These are phyloP conservation scores for Incurvaria masculella DNA, from an alignment of 2,888 invertebrate species.

Conservation along the genomic window DNA sequence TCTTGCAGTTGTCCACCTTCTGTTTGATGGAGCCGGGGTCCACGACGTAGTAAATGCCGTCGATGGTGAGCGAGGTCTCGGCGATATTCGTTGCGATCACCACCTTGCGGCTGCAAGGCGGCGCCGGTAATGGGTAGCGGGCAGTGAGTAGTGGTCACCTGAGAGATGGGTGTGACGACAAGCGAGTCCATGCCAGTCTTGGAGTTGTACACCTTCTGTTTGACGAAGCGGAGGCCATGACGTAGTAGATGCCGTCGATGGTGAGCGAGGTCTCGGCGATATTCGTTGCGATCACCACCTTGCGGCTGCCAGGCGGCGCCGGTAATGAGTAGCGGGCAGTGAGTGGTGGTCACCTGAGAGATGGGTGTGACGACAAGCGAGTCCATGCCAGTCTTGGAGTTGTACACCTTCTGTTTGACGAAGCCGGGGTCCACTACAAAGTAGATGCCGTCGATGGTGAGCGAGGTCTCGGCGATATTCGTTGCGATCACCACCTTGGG, in stretches of 20 bases:
- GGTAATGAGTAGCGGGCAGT: too few species aligned
- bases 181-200: conserved; percentile 99
- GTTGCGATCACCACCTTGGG: conserved; percentile 98
- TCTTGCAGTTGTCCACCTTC: conserved; percentile 96
- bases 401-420: conserved; percentile 99
- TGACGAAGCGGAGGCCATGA: conserved; percentile 99
- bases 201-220: conserved; percentile 98
- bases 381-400: conserved; percentile 98
- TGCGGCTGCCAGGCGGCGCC: too few species aligned
- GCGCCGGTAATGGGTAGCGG: too few species aligned
- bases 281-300: conserved; percentile 98
- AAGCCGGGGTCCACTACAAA: conserved; percentile 99
- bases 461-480: conserved; percentile 98
- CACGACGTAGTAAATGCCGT: conserved; percentile 98
- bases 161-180: conserved; percentile 98
- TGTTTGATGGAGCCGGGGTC: conserved; percentile 99
- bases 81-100: too few species aligned
- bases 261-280: conserved; percentile 99
- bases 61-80: too few species aligned
- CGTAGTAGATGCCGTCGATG: conserved; percentile 98
- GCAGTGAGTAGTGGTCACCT: too few species aligned
- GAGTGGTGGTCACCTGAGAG: too few species aligned
- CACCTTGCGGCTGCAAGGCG: too few species aligned
- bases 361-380: conserved; percentile 98
- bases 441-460: conserved; percentile 98